Percentiles rank a stretch among this genome's conserved stretches.
Evolutionary conservation across 2,797 vertebrate species (phyloP).

Genomic region (Sebastolobus alascanus): DNA sequence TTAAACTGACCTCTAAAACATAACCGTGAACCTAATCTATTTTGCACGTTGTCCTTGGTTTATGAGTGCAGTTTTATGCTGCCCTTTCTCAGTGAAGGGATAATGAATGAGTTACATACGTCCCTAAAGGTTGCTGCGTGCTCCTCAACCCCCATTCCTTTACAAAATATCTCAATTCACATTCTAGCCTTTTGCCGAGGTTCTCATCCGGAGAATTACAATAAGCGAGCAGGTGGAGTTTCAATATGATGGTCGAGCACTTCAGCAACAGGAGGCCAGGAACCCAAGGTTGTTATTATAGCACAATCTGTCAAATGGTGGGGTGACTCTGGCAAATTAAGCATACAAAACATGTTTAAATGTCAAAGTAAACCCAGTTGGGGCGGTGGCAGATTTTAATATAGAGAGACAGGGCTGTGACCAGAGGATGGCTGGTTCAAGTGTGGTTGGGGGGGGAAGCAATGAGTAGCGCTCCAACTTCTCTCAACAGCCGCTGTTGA

Average conservation of each 20-base stretch:
- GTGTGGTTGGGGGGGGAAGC: background rate
- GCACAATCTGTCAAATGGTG: slow-evolving; percentile 5
- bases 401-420: background rate
- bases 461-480: slow-evolving; percentile 1
- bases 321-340: background rate
- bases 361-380: slow-evolving; percentile 21
- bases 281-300: background rate
- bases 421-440: background rate
- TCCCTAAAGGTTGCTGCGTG: slow-evolving; percentile 21
- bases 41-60: slow-evolving; percentile 26
- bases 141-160: slow-evolving; percentile 12
- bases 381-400: background rate
- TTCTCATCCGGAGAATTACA: slow-evolving; percentile 15
- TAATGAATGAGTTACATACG: slow-evolving; percentile 17
- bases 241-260: slow-evolving; percentile 2
- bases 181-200: slow-evolving; percentile 6
- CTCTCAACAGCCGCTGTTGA: slow-evolving; percentile 32
- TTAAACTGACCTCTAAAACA: slow-evolving; percentile 35
- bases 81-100: slow-evolving; percentile 23
- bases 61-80: slow-evolving; percentile 21
- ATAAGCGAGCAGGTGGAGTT: slow-evolving; percentile 1
- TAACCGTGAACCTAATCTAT: slow-evolving; percentile 18
- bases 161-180: slow-evolving; percentile 32
- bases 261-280: background rate
- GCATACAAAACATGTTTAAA: slow-evolving; percentile 29